Base-by-base conservation (phyloP, 1,140 invertebrate genomes). In the Amyelois transitella region DNA sequence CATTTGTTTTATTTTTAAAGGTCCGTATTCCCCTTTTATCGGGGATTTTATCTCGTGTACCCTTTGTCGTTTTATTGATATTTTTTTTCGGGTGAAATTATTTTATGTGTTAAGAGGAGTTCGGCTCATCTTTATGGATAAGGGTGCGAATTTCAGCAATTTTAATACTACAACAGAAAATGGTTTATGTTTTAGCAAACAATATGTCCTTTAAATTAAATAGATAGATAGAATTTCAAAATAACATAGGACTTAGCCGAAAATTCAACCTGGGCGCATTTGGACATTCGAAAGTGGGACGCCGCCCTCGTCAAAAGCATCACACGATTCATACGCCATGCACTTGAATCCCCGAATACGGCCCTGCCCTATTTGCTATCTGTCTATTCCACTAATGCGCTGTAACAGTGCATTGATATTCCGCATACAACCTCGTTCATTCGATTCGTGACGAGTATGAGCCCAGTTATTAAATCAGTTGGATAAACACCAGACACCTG, bases 381-480 rank as follows among this genome's bases (percentile, higher is more conserved):
- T 59, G 68, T 75, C 75, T 83, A 81, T 77, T 69, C 62, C 72
- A 65, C 72, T 83, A 81, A 83, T 78, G 75, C 74, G 66, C 72
- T 73, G 72, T 66, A 69, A 62, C 65, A 66, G 56, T 59, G 64
- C 69, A 84, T 82, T 81, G 76, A 77, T 81, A 82, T 81, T 84
- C 77, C 57, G 69, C 62, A 67, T 62, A 77, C 76, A 70, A 63
- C 55, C 57, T 47, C 60, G 67, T 64, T 64, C 70, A 77, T 73
- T 79, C 72, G 75, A 76, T 75, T 70, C 68, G 62, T 72, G 72
- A 44, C 72, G 72, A 44, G 14, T 55, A 77, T 79, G 69, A 79
- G 73, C 70, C 56, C 68, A 72, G 75, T 80, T 80, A 80, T 82
- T 80, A 80, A 80, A 82, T 80, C 77, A 78, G 70, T 68, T 70